Evolutionary conservation across 1,140 invertebrate genomes (phyloP), one percentile per base, ranked within the genome.

Genomic region (Cotesia glomerata): DNA sequence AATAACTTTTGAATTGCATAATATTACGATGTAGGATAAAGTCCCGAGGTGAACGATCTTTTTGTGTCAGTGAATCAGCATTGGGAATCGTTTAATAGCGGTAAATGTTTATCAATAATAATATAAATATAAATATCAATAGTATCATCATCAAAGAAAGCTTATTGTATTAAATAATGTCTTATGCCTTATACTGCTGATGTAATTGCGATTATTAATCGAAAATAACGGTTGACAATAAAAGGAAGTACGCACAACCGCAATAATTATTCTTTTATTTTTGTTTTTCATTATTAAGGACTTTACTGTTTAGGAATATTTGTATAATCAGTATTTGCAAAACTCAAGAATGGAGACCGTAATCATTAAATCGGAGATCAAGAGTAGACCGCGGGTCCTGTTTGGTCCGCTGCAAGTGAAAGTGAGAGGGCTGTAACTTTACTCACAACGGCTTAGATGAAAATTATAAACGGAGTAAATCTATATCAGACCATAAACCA

Each of bases 361-460:
- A 34, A 75, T 76, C 71, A 74, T 75, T 75, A 77, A 75, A 75
- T 76, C 74, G 70, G 67, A 74, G 75, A 73, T 73, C 74, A 75
- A 75, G 73, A 58, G 14, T 58, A 54, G 52, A 26, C 56, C 18
- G 56, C 56, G 4, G 63, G 76, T 64, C 76, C 74, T 51, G 76
- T 75, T 77, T 76, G 74, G 76, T 77, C 78, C 71, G 74, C 51
- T 77, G 70, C 72, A 64, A 79, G 81, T 84, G 82, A 83, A 84
- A 83, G 82, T 84, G 79, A 84, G 79, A 81, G 79, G 81, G 77
- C 69, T 77, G 64, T 11, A 26, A 36, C 26, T n/a, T 36, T 13
- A 49, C 35, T 39, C 8, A 39, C 3, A 14, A n/a, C 5, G 4
- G 74, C 54, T 66, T 70, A 75, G 63, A 74, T 68, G 51, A 72